A percentile compares a stretch with the other conserved stretches of the same genome.
phyloP scores from a whole-genome alignment of 2,888 invertebrate species.

The Smittia aterrima region DNA sequence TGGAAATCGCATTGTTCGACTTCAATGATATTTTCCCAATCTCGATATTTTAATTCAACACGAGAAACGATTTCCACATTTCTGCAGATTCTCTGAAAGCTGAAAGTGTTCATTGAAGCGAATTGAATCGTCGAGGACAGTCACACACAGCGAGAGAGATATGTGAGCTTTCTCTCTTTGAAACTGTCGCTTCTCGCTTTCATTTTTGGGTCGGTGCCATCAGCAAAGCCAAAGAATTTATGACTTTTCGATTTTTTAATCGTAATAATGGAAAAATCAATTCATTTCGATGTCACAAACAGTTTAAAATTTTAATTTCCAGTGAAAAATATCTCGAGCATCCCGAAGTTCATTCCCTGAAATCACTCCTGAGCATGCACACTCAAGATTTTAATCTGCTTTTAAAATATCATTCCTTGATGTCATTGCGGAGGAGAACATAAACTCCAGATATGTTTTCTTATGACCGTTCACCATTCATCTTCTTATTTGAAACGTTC shows the following conservation, averaged over 20 bases:
- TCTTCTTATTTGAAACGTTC: background rate
- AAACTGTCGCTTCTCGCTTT: conserved; percentile 32
- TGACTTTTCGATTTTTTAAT: conserved; percentile 26
- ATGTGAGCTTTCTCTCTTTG: conserved; percentile 27
- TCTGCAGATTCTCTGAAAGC: conserved; percentile 1
- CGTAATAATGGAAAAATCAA: conserved; percentile 24
- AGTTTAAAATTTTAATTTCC: conserved; percentile 25
- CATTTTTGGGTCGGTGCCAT: conserved; percentile 37
- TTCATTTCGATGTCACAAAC: conserved; percentile 31
- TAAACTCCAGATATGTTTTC: conserved; percentile 21
- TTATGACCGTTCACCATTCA: background rate
- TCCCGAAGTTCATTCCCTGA: background rate
- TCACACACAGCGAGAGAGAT: conserved; percentile 24
- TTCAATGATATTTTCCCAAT: too few relatives aligned
- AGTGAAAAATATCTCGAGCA: background rate
- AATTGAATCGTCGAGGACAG: conserved; percentile 26
- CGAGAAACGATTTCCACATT: background rate
- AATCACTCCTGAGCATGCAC: too few relatives aligned
- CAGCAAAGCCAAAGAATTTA: conserved; percentile 38
- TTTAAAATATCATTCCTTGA: conserved; percentile 12
- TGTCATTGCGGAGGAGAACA: background rate
- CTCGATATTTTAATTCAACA: too few relatives aligned
- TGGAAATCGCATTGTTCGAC: too few relatives aligned
- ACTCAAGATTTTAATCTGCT: conserved; percentile 6
- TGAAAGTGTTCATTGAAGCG: conserved; percentile 35